phyloP scores from a whole-genome alignment of 2,113 vertebrate species.

The Callipepla californica region DNA sequence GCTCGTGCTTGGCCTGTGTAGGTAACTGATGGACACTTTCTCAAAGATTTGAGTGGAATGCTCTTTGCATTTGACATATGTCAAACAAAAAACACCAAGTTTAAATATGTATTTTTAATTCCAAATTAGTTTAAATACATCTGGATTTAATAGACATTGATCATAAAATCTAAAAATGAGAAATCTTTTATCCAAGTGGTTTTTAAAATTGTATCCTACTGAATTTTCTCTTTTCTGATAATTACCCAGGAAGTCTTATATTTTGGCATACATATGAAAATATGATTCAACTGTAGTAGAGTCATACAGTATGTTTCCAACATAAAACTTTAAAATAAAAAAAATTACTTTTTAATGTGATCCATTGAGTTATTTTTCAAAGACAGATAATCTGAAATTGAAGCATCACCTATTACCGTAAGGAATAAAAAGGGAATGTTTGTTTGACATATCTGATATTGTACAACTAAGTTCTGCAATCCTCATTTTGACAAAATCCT shows the following conservation, averaged over 20 bases:
- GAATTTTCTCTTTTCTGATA: constrained; percentile 3
- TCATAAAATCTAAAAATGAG: neutral
- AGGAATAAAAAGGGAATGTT: constrained; percentile 71
- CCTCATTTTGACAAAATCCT: neutral
- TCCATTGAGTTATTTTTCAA: constrained; percentile 53
- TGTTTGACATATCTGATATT: constrained; percentile 46
- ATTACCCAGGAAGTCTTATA: constrained; percentile 31
- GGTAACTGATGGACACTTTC: neutral
- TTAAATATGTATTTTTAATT: neutral
- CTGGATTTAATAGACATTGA: neutral
- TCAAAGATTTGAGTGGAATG: neutral
- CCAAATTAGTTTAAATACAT: neutral
- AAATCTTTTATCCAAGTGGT: neutral
- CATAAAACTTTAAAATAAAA: neutral
- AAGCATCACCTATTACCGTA: constrained; percentile 65
- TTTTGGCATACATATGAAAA: constrained; percentile 26
- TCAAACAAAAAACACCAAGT: neutral
- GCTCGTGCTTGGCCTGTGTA: neutral
- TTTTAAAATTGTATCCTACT: neutral
- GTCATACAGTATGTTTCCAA: neutral
- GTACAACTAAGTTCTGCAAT: constrained; percentile 3
- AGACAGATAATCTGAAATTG: constrained; percentile 75
- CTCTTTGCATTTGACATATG: neutral
- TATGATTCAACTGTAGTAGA: neutral
- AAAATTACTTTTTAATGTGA: neutral